These are phyloP conservation scores for Hapalemur alaotrensis DNA, from an alignment of 2,797 vertebrate species.

Conservation along the genomic window DNA sequence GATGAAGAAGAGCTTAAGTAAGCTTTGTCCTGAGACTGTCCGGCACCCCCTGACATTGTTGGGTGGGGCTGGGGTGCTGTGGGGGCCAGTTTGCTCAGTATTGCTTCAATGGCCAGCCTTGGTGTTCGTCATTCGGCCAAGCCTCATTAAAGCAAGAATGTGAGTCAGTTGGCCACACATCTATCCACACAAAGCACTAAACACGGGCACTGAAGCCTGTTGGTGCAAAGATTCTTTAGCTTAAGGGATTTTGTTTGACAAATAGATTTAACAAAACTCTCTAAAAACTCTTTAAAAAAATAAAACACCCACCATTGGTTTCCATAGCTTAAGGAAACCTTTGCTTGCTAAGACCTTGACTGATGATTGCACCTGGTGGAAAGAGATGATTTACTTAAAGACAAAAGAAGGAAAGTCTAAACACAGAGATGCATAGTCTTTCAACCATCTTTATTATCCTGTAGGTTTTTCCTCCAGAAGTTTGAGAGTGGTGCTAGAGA, in stretches of 20 bases:
- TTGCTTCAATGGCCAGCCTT: background rate
- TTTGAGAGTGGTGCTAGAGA: conserved; percentile 91
- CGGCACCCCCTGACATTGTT: background rate
- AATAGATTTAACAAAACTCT: background rate
- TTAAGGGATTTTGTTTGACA: background rate
- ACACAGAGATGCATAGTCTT: background rate
- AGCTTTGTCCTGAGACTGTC: conserved; percentile 68
- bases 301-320: background rate
- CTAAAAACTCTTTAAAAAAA: background rate
- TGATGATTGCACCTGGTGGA: background rate
- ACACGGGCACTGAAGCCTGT: background rate
- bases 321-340: background rate
- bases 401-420: background rate
- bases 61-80: background rate
- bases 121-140: background rate
- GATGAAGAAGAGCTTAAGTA: conserved; percentile 97
- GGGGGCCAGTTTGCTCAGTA: background rate
- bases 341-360: background rate
- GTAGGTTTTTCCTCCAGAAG: conserved; percentile 95
- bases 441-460: background rate
- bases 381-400: background rate
- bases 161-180: rapidly evolving
- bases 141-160: background rate
- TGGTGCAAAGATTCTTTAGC: background rate
- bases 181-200: background rate